Evolutionary conservation across 2,888 invertebrate species (phyloP).

Genomic region (Callyntrura sp.): DNA sequence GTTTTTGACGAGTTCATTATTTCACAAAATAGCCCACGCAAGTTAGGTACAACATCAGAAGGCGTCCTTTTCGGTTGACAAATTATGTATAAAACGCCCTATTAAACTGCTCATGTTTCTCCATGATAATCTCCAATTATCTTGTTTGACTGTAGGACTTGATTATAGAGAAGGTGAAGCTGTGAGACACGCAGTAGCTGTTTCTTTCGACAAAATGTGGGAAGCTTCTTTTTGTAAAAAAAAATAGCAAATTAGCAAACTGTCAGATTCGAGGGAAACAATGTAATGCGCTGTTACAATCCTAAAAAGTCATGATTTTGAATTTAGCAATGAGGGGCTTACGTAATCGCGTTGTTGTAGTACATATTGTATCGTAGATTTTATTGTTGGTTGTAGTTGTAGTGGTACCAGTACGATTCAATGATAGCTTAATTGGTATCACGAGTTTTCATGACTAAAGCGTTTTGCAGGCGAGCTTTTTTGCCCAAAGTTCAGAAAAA

Average conservation of each 20-base stretch:
- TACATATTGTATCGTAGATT: no score
- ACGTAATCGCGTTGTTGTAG: no score
- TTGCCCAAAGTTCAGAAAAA: neutral
- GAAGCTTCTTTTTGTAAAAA: neutral
- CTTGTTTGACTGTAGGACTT: neutral
- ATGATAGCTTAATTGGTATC: slow-evolving; percentile 61
- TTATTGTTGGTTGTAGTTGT: no score
- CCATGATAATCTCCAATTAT: slow-evolving; percentile 3
- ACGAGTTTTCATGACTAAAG: slow-evolving; percentile 72
- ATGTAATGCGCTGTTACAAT: neutral
- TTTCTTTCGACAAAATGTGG: no score
- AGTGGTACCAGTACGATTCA: neutral
- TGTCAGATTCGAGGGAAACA: neutral
- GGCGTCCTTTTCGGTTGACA: neutral
- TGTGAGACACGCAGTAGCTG: neutral
- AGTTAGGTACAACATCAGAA: no score
- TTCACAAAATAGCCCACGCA: neutral
- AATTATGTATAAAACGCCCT: neutral
- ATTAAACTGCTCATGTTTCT: neutral
- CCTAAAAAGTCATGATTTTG: no score
- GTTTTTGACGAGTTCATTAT: neutral
- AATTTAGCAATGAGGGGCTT: no score
- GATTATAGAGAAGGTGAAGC: neutral
- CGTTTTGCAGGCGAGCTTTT: slow-evolving; percentile 55
- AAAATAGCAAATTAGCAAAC: slow-evolving; percentile 9